A percentile compares a stretch with the other conserved stretches of the same genome.
These are phyloP conservation scores for Chondrosia reniformis DNA, from an alignment of 37 sponge, comb jelly and placozoan genomes.

Conservation along the genomic window DNA sequence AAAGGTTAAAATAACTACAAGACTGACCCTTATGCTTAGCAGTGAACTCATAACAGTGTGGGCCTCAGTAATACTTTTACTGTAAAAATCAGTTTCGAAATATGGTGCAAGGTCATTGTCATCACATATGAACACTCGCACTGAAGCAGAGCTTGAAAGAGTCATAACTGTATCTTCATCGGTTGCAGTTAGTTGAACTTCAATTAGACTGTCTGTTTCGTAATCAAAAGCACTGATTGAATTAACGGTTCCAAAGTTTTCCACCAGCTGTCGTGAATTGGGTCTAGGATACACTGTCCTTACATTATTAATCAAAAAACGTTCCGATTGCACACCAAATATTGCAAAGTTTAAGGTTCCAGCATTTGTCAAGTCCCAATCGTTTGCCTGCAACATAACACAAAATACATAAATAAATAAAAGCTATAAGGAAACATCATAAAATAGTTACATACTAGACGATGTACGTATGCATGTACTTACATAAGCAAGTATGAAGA, in stretches of 20 bases:
- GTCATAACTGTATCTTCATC: neutral
- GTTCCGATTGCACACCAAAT: neutral
- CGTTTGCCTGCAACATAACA: neutral
- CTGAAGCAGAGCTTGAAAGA: conserved; percentile 10
- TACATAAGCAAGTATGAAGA: too few species aligned
- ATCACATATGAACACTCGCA: conserved; percentile 10
- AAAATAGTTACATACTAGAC: neutral
- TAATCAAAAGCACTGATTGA: neutral
- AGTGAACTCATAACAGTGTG: neutral
- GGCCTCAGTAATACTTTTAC: neutral
- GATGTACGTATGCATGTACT: too few species aligned
- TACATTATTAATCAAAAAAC: neutral
- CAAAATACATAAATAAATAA: neutral
- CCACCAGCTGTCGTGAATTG: neutral
- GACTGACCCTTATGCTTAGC: neutral
- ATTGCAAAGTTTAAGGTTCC: neutral
- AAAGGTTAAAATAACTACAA: neutral
- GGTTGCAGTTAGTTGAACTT: neutral
- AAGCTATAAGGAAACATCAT: neutral
- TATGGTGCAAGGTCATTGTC: neutral
- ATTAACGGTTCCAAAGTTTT: neutral
- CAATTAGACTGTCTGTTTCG: neutral
- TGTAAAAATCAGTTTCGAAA: neutral
- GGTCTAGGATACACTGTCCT: conserved; percentile 1
- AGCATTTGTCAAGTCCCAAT: neutral